Base-by-base conservation (phyloP, 2,888 invertebrate genomes). In the Baccha elongata region DNA sequence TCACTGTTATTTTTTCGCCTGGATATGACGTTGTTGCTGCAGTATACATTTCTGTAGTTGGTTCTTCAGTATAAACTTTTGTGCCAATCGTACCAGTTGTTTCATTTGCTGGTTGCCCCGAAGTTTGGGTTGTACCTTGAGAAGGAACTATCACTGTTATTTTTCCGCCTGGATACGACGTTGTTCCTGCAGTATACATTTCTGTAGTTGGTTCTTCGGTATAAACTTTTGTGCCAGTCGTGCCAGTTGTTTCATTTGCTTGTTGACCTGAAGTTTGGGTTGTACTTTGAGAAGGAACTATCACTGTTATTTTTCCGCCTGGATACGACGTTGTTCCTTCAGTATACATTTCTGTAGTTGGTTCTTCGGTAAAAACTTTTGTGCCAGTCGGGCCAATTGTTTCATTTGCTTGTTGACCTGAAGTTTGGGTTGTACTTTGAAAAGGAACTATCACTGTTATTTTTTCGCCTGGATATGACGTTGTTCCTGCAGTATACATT, bases 321-420 rank as follows among this genome's bases (percentile, higher is more conserved):
- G 32, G 48, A 13, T 17, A 37, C 21, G 15, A 44, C 10, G 62
- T 53, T 15, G 23, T 62, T 3, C 29, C 52, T 32, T 48, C 50
- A 19, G 42, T 10, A 0, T 46, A 23, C 23, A n/a, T 8, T 11
- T 26, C 35, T 3, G 60, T 32, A 15, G 53, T 48, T 7, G 35
- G 35, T 23, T 15, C 19, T n/a, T n/a, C n/a, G n/a, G 3, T 26
- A 4, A 6, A 4, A 4, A 6, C 26, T 26, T 6, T 6, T 3
- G 26, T 6, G 6, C 3, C 3, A 23, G 23, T 23, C 5, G 3
- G 3, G 3, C 5, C 23, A 23, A 5, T 5, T 4, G 5, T 23
- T 23, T 23, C 5, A 4, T 3, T 23, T 23, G 3, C 5, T 5
- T 3, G 23, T 3, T n/a, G 7, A 1, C 3, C 40, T 6, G 72